A percentile compares a stretch with the other conserved stretches of the same genome.
phyloP scores from a whole-genome alignment of 2,888 invertebrate genomes.

The Dexiosoma caninum region DNA sequence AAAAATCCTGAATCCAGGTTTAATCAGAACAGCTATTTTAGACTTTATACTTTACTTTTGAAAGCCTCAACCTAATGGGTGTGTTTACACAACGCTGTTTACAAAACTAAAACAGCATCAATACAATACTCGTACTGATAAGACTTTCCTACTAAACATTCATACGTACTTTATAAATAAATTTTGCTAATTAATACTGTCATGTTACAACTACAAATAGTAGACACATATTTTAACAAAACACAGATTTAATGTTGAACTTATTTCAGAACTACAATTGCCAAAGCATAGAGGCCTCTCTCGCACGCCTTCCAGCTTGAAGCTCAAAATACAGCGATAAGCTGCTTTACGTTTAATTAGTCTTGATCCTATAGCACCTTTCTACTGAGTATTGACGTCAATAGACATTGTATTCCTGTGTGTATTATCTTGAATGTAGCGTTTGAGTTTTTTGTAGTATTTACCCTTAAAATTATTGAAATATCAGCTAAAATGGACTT shows the following conservation, averaged over 20 bases:
- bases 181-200: neutral
- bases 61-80: conserved; percentile 8
- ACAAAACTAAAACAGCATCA: neutral
- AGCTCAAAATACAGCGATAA: neutral
- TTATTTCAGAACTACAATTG: too few relatives aligned
- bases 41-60: conserved; percentile 32
- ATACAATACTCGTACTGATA: conserved; percentile 37
- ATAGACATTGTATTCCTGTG: conserved; percentile 50
- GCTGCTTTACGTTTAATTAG: conserved; percentile 22
- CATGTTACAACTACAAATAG: neutral
- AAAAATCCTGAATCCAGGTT: neutral
- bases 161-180: neutral
- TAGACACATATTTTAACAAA: neutral
- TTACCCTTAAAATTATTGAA: too few relatives aligned
- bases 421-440: neutral
- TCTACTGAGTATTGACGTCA: conserved; percentile 53
- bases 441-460: conserved; percentile 1
- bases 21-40: neutral
- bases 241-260: too few relatives aligned
- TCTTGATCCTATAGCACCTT: conserved; percentile 57
- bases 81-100: conserved; percentile 18
- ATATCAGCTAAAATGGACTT: too few relatives aligned
- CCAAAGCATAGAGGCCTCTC: too few relatives aligned
- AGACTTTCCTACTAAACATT: neutral
- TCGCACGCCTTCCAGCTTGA: neutral